These are phyloP conservation scores for Melinaea marsaeus DNA, from an alignment of 2,888 invertebrate species.

Conservation along the genomic window DNA sequence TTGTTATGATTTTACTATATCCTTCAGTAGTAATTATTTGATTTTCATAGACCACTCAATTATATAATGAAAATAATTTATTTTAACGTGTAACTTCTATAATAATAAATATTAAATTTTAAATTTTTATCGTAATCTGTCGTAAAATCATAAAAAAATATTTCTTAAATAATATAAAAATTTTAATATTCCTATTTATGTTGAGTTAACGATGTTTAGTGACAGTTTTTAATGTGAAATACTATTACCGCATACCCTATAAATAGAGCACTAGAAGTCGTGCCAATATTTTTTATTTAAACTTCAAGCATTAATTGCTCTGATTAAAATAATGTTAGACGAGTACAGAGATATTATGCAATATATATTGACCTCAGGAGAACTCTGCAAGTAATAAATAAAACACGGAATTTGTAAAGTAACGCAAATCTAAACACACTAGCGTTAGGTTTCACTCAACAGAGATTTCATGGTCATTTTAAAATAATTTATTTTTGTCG, in stretches of 20 bases:
- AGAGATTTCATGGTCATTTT: constrained; percentile 57
- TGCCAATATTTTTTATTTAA: constrained; percentile 21
- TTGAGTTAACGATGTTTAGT: constrained; percentile 4
- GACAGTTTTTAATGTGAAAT: constrained; percentile 15
- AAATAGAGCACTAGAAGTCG: constrained; percentile 14
- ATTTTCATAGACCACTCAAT: too few species aligned
- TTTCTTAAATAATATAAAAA: not conserved
- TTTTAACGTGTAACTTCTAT: too few species aligned
- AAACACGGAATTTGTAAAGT: not conserved
- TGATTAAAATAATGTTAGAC: constrained; percentile 22
- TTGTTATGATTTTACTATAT: too few species aligned
- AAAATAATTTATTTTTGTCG: constrained; percentile 62
- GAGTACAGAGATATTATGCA: not conserved
- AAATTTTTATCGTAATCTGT: too few species aligned
- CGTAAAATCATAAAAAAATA: too few species aligned
- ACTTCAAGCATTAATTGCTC: constrained; percentile 18
- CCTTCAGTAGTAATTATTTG: too few species aligned
- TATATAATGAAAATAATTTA: too few species aligned
- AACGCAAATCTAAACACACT: not conserved
- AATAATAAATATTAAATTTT: too few species aligned
- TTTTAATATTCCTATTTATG: not conserved
- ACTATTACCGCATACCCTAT: constrained; percentile 18
- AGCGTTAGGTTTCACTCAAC: constrained; percentile 26
- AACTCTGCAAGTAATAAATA: not conserved
- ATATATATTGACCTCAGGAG: not conserved